Evolutionary conservation across 2,113 vertebrate genomes (phyloP).

Genomic region (Acanthisitta chloris): DNA sequence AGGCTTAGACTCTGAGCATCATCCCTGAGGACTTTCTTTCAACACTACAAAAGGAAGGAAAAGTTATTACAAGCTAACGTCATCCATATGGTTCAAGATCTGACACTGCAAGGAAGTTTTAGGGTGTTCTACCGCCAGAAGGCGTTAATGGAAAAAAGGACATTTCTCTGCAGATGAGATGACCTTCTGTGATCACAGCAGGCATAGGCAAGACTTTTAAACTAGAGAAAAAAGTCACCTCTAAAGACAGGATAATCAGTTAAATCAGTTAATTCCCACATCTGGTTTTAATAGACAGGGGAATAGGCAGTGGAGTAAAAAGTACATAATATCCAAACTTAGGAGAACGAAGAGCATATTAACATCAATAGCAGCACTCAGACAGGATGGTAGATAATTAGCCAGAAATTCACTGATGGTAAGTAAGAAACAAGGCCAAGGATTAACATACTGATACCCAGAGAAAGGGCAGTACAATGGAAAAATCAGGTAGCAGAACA

Average conservation of each 20-base stretch:
- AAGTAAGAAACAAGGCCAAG: not conserved
- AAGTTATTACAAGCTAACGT: slow-evolving; percentile 21
- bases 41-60: not conserved
- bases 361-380: not conserved
- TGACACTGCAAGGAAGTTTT: not conserved
- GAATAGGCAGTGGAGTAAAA: not conserved
- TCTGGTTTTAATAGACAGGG: not conserved
- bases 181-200: not conserved
- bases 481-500: not conserved
- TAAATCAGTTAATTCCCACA: slow-evolving; percentile 5
- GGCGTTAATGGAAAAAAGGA: not conserved
- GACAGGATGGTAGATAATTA: not conserved
- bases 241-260: not conserved
- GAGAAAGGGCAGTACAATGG: not conserved
- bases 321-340: not conserved
- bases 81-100: not conserved
- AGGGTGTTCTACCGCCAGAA: not conserved
- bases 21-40: not conserved
- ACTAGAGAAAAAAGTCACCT: not conserved
- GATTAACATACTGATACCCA: not conserved
- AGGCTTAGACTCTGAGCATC: not conserved
- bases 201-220: not conserved
- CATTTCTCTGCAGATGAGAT: not conserved
- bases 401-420: not conserved
- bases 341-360: not conserved